Evolutionary conservation across 2,797 vertebrate species (phyloP), one percentile per base, ranked within the genome.

Genomic region (Triplophysa yarkandensis): DNA sequence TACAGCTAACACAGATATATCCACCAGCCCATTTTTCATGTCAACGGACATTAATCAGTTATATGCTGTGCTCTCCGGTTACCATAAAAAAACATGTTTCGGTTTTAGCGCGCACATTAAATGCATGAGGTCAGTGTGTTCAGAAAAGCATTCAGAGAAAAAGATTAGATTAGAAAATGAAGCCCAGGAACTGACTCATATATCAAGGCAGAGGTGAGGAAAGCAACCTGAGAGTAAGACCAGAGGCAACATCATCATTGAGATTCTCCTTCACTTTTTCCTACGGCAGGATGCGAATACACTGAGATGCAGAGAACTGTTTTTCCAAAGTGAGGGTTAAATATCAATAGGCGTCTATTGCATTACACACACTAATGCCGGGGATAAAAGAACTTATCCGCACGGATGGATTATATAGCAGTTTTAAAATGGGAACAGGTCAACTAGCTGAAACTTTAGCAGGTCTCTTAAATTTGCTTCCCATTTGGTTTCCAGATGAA

Each of bases 251-350:
- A 48, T 48, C n/a, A 48, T 19, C 46, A 48, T 19, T 8, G 19
- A 48, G 27, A 55, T 28, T 17, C 54, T 16, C 6, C 27, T 28
- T 28, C 27, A 55, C 6, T 55, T 30, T n/a, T 28, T 28, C 16
- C 27, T 30, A 2, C 3, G 27, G 14, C 13, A 28, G 54, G 54
- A 8, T n/a, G 60, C 27, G 34, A 52, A 21, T 54, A 46, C 55
- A 44, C 32, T 10, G 61, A 66, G 46, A 50, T 62, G 28, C 28
- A 32, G 46, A 61, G 70, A 65, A 75, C 66, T 68, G 60, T 21
- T 21, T 46, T 74, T 78, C 71, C 43, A 67, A n/a, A 43, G 28
- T 68, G 28, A 64, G 71, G 39, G 27, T 34, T 64, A 64, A 57
- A 55, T 41, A 46, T 64, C 57, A 62, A 25, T 63, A 60, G 7